Evolutionary conservation across 1,140 invertebrate species (phyloP), one percentile per base, ranked within the genome.

Genomic region (Apocrypta bakeri): DNA sequence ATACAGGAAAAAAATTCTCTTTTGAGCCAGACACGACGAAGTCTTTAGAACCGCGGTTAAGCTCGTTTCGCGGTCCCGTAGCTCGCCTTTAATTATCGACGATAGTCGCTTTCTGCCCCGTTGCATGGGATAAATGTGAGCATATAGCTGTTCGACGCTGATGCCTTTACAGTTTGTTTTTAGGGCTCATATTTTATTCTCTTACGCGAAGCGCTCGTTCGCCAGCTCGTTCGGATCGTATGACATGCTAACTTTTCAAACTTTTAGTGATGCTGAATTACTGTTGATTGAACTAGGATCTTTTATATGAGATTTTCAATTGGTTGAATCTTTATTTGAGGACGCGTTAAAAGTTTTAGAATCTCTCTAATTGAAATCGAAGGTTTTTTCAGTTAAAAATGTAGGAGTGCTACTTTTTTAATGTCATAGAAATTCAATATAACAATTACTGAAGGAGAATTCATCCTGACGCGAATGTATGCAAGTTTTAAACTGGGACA

Each of bases 61-160:
- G 11, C 68, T 61, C 14, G 48, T 79, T 79, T 63, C 78, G 78
- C 12, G 42, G 78, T n/a, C n/a, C 61, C 69, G 69, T 72, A 80
- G 24, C 24, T 81, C n/a, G 63, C 27, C 72, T 81, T 81, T 81
- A 75, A 81, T 81, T 75, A 81, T 64, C 56, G 12, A 14, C 71
- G n/a, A 79, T 79, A 56, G 24, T 24, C 24, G 25, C 40, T 56
- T 6, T n/a, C 2, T 37, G 1, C 6, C 66, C 31, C 66, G 25
- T 68, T 6, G 63, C 37, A 2, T 9, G 2, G 33, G 1, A 11
- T 24, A 17, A 8, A 27, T 7, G 12, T 37, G n/a, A n/a, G 17
- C 4, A 37, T 40, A 56, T 40, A 31, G 2, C n/a, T 9, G 25
- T 9, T 29, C 63, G 7, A 6, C 6, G n/a, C n/a, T 31, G 25